Evolutionary conservation across 2,797 vertebrate species (phyloP).

Genomic region (Argentina silus): DNA sequence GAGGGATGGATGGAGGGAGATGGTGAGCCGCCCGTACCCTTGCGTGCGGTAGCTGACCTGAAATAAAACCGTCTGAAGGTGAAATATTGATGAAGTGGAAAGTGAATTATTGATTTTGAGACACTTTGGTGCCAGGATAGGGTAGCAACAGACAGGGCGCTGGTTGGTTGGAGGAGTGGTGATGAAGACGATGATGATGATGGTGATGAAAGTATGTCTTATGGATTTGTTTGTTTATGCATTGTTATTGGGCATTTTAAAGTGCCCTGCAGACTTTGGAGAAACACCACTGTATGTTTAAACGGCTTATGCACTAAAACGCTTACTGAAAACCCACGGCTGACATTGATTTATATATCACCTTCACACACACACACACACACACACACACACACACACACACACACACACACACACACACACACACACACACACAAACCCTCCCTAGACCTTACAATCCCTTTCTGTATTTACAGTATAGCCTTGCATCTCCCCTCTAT

Average conservation of each 20-base stretch:
- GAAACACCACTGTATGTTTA: too few relatives aligned
- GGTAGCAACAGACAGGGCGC: slow-evolving; percentile 18
- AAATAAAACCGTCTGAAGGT: slow-evolving; percentile 38
- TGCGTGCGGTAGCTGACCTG: slow-evolving; percentile 44
- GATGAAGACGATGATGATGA: slow-evolving; percentile 6
- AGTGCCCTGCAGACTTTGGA: too few relatives aligned
- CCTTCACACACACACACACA: background rate
- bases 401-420: slow-evolving; percentile 4
- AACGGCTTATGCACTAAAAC: background rate
- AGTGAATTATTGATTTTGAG: slow-evolving; percentile 71
- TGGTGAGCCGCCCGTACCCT: slow-evolving; percentile 14
- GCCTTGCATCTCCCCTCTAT: slow-evolving; percentile 26
- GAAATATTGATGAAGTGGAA: slow-evolving; percentile 59
- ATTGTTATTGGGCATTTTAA: too few relatives aligned
- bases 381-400: background rate
- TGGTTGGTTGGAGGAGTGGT: background rate
- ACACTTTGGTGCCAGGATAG: slow-evolving; percentile 36
- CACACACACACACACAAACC: background rate
- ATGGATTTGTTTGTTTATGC: background rate
- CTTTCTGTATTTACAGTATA: slow-evolving; percentile 9
- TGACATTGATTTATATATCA: background rate
- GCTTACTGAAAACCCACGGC: background rate
- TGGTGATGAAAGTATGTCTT: background rate
- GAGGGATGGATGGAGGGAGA: background rate
- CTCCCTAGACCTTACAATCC: background rate